Evolutionary conservation across 2,888 invertebrate genomes (phyloP).

Genomic region (Noctua comes): DNA sequence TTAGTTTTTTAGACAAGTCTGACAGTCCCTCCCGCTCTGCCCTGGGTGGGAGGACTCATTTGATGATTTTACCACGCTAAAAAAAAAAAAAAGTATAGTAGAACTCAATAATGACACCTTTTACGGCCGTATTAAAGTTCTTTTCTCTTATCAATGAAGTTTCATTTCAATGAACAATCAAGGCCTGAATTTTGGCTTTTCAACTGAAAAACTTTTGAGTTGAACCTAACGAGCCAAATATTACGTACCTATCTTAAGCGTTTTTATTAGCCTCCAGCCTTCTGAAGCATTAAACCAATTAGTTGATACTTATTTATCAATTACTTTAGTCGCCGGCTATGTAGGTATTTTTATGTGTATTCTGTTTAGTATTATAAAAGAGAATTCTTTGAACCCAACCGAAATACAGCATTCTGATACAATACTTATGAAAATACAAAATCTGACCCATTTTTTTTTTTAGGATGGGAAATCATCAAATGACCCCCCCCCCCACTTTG

Average conservation of each 20-base stretch:
- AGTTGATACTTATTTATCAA: conserved; percentile 1
- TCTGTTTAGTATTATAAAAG: neutral
- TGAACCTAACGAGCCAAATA: neutral
- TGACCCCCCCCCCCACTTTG: too few relatives aligned
- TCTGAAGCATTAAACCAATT: conserved; percentile 19
- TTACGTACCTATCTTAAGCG: neutral
- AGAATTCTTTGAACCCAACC: neutral
- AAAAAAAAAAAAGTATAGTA: too few relatives aligned
- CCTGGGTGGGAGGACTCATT: too few relatives aligned
- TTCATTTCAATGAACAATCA: neutral
- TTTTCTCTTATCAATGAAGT: neutral
- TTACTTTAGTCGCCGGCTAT: neutral
- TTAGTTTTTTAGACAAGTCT: too few relatives aligned
- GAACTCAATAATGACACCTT: neutral
- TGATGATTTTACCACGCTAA: too few relatives aligned
- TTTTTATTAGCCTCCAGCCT: conserved; percentile 1
- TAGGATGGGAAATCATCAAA: too few relatives aligned
- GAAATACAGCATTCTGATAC: neutral
- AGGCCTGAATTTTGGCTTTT: neutral
- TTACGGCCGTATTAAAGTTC: neutral
- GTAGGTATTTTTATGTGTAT: neutral
- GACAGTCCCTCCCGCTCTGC: too few relatives aligned
- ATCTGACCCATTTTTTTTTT: too few relatives aligned
- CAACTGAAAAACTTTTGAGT: neutral
- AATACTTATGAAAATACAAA: conserved; percentile 1